Percentiles rank a stretch among this genome's conserved stretches.
Conservation (phyloP, 2,113 vertebrate genomes). For the Pygoscelis adeliae region DNA sequence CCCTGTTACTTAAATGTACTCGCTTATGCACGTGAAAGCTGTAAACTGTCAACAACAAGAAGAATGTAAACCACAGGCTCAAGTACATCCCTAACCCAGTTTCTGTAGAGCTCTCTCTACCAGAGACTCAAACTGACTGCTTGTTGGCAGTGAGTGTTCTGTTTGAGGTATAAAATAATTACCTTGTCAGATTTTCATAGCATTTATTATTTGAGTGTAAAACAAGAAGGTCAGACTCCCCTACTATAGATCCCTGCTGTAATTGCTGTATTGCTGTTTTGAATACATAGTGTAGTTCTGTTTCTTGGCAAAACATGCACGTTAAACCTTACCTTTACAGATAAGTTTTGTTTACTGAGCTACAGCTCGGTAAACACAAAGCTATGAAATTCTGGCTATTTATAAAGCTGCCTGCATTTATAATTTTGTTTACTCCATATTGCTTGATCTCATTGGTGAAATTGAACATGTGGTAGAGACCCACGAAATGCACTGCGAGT, state of each 20-base stretch:
- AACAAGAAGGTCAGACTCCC: slow-evolving; percentile 6
- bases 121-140: neutral
- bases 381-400: neutral
- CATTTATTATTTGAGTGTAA: neutral
- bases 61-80: neutral
- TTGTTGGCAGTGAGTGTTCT: neutral
- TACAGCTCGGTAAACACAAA: neutral
- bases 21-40: neutral
- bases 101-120: neutral
- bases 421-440: neutral
- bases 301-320: neutral
- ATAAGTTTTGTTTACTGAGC: neutral
- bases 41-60: neutral
- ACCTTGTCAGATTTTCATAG: slow-evolving; percentile 13
- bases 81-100: neutral
- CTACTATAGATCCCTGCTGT: neutral
- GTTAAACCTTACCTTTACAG: neutral
- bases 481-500: neutral
- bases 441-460: neutral
- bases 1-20: neutral
- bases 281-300: neutral
- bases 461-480: neutral
- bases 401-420: neutral
- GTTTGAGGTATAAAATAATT: slow-evolving; percentile 46
- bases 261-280: slow-evolving; percentile 11